Percentiles rank a stretch among this genome's conserved stretches.
Evolutionary conservation across 1,140 invertebrate species (phyloP).

Genomic region (Bathynomus jamesi): DNA sequence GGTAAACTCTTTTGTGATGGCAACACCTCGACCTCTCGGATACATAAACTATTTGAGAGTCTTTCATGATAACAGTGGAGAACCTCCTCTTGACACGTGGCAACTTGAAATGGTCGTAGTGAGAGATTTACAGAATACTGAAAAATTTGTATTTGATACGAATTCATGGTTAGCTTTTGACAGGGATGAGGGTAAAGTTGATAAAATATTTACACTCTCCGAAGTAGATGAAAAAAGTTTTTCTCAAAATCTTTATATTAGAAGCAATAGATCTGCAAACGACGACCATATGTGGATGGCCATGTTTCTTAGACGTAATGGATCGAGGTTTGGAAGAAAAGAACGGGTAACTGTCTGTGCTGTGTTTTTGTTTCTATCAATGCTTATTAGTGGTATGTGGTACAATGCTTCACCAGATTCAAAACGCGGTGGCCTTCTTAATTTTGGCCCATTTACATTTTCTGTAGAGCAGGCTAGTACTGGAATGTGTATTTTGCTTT

Average conservation of each 20-base stretch:
- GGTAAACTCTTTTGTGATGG: constrained; percentile 9
- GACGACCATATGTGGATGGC: constrained; percentile 18
- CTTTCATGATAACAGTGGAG: constrained; percentile 11
- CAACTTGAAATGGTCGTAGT: constrained; percentile 11
- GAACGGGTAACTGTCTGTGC: constrained; percentile 9
- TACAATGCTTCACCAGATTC: neutral
- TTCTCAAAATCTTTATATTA: constrained; percentile 13
- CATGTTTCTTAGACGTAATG: constrained; percentile 12
- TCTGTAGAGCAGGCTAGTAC: constrained; percentile 4
- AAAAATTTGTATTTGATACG: neutral
- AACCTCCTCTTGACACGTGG: constrained; percentile 7
- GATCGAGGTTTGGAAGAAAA: constrained; percentile 9
- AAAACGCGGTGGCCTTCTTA: neutral
- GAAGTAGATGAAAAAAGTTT: constrained; percentile 3
- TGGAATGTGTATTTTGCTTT: constrained; percentile 1
- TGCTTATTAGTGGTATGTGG: constrained; percentile 6
- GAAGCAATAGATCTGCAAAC: constrained; percentile 3
- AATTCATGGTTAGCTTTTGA: neutral
- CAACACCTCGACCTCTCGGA: constrained; percentile 5
- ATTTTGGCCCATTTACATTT: constrained; percentile 10
- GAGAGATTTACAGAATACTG: constrained; percentile 1
- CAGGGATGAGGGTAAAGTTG: neutral
- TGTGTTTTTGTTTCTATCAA: constrained; percentile 10
- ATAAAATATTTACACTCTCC: neutral
- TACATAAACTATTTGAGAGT: constrained; percentile 7